These are phyloP conservation scores for Sitophilus oryzae DNA, from an alignment of 1,140 invertebrate species.

Conservation along the genomic window DNA sequence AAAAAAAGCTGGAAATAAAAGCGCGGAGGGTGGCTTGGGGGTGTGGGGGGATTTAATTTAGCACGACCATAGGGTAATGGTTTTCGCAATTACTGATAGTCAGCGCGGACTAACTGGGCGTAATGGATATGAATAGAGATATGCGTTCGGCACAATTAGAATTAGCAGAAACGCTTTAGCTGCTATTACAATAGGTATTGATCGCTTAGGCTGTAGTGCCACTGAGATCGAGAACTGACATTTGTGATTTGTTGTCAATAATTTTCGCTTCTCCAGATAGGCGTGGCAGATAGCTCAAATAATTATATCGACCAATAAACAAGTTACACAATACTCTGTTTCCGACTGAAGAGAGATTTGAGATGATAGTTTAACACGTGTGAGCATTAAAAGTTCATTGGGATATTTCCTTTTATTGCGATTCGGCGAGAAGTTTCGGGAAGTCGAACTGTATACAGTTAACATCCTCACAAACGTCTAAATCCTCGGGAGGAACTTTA, in stretches of 20 bases:
- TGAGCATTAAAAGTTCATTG: background rate
- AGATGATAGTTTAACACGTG: background rate
- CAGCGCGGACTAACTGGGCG: slow-evolving; percentile 11
- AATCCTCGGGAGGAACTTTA: background rate
- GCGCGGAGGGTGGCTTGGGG: too few species aligned
- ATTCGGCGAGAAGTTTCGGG: background rate
- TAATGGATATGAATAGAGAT: slow-evolving; percentile 29
- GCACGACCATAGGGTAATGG: slow-evolving; percentile 14
- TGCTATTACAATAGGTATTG: slow-evolving; percentile 35
- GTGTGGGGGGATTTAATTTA: slow-evolving; percentile 26
- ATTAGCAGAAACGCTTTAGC: slow-evolving; percentile 33
- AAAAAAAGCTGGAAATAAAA: too few species aligned
- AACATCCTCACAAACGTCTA: background rate
- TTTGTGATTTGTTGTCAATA: slow-evolving; percentile 36
- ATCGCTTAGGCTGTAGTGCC: slow-evolving; percentile 23
- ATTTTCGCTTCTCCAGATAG: slow-evolving; percentile 12
- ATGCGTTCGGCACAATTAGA: slow-evolving; percentile 31
- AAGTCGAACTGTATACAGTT: background rate
- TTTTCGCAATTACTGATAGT: slow-evolving; percentile 21
- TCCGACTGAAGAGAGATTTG: too few species aligned
- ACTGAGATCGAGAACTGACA: slow-evolving; percentile 24
- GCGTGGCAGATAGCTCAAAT: too few species aligned
- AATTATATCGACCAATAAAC: too few species aligned
- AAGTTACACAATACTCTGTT: too few species aligned
- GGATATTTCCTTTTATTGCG: background rate